phyloP scores from a whole-genome alignment of 2,888 invertebrate genomes.

The Emmelina monodactyla region DNA sequence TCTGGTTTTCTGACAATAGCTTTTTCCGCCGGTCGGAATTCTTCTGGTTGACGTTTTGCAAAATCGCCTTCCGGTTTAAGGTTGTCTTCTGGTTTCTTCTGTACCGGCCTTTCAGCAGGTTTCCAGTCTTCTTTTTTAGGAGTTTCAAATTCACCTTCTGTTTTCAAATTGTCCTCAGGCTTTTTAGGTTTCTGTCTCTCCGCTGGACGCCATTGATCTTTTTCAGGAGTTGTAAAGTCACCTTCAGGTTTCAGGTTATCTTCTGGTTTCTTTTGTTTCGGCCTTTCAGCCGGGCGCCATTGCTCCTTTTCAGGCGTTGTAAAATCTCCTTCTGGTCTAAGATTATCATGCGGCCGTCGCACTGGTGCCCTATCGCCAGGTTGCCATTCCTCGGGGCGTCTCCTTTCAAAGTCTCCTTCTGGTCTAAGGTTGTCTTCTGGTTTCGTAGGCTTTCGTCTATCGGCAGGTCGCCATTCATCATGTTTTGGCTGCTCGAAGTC shows the following conservation, averaged over 20 bases:
- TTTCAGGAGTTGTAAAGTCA: slow-evolving; percentile 30
- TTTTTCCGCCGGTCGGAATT: slow-evolving; percentile 40
- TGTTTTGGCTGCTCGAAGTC: slow-evolving; percentile 50
- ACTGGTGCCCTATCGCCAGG: slow-evolving; percentile 48
- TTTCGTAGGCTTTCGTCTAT: slow-evolving; percentile 50
- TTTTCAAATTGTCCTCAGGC: slow-evolving; percentile 38
- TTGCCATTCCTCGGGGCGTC: slow-evolving; percentile 32
- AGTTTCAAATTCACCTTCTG: slow-evolving; percentile 50
- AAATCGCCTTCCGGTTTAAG: slow-evolving; percentile 58
- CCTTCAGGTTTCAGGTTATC: slow-evolving; percentile 69
- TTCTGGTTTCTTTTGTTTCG: slow-evolving; percentile 40
- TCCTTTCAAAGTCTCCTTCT: slow-evolving; percentile 47
- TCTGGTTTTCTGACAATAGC: slow-evolving; percentile 48
- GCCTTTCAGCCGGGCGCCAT: slow-evolving; percentile 57
- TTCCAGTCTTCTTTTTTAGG: slow-evolving; percentile 32
- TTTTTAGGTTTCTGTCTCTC: slow-evolving; percentile 26
- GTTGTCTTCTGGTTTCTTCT: slow-evolving; percentile 46
- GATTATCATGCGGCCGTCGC: slow-evolving; percentile 52
- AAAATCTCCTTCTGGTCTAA: slow-evolving; percentile 63
- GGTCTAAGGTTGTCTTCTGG: slow-evolving; percentile 66
- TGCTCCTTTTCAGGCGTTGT: slow-evolving; percentile 49
- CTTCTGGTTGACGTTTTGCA: slow-evolving; percentile 25
- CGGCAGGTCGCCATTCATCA: slow-evolving; percentile 38
- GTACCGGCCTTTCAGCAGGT: slow-evolving; percentile 37
- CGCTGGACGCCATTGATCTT: slow-evolving; percentile 39